Evolutionary conservation across 64 coral and sea anemone genomes (phyloP), one percentile per base, ranked within the genome.

Genomic region (Stichodactyla helianthus): DNA sequence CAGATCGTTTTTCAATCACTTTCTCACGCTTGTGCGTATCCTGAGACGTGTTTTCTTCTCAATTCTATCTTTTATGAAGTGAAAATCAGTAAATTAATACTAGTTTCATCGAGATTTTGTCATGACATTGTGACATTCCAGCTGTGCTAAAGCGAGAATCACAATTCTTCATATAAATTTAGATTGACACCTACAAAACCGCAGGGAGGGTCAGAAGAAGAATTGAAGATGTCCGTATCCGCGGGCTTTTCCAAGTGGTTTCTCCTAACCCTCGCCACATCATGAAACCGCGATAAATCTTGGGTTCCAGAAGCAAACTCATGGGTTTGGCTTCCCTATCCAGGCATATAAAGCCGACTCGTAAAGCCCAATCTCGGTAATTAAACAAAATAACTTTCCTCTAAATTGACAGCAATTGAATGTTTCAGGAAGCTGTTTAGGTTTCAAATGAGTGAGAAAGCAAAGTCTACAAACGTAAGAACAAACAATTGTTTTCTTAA

Each of bases 401-500:
- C 11, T 53, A 52, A 51, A 54, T 52, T 81, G 78, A 81, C 78
- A 81, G 51, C n/a, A 81, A 81, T 81, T 54, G 52, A 81, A 81
- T 53, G 17, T 54, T 81, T 81, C 78, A 81, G 78, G 78, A 81
- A 81, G 20, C 78, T 54, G 78, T 54, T 65, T 54, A 81, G 52
- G 78, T 81, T 81, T 52, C 78, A 54, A 54, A 20, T 81, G 78
- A 81, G 17, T 81, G 78, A 54, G 77, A 79, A 79, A 79, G 78
- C 52, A 81, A 81, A 81, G 35, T n/a, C 51, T 54, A 52, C 31
- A 81, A 81, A 74, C 68, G 6, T 53, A 28, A 54, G 78, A 81
- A 81, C 78, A 81, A 81, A 52, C 78, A 81, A 54, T 81, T 81
- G 78, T 81, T 81, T 81, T 81, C 51, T 81, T 81, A 54, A 74